Base-by-base conservation (phyloP, 2,797 vertebrate genomes). In the Anabacerthia variegaticeps region DNA sequence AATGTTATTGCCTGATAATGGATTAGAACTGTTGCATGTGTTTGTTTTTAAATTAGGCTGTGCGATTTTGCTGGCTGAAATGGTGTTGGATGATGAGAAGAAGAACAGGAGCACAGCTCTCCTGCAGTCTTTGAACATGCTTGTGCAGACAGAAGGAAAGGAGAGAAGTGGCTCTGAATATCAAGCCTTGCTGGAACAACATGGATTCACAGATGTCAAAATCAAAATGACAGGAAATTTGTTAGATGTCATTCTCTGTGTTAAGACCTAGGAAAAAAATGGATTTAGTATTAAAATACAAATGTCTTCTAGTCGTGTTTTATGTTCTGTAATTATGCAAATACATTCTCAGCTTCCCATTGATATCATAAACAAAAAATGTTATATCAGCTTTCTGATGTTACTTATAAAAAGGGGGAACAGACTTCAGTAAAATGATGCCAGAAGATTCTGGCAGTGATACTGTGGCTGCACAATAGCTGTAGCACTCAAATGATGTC, bases 121-220 rank as follows among this genome's bases (percentile, higher is more conserved):
- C 55, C 97, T 98, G 39, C 98, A 98, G 96, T 97, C 98, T 68
- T 98, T 99, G 93, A 98, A 98, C 95, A 98, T 98, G 98, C 95
- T 97, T 75, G 89, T 95, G 56, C 91, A 91, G 66, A 97, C 97
- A 37, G 96, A 97, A 52, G 98, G 98, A 39, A 97, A 89, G 44
- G 98, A 98, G 94, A 98, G 99, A 89, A 98, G 97, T 48, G 92
- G 96, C 9, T 34, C 95, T 8, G 98, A 98, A 48, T 99, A 98
- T 96, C 93, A 36, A 34, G 78, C 62, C 32, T 97, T 99, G 80
- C 86, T 99, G 74, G 95, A 98, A 96, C 96, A 94, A 36, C 98
- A 98, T 20, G 98, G 98, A 77, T 99, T 99, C 76, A 90, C 92
- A 69, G 88, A 97, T 15, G 71, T 96, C 20, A 94, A 95, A 48